Percentiles rank a stretch among this genome's conserved stretches.
Conservation (phyloP, 2,797 vertebrate genomes). For the Spheniscus humboldti region DNA sequence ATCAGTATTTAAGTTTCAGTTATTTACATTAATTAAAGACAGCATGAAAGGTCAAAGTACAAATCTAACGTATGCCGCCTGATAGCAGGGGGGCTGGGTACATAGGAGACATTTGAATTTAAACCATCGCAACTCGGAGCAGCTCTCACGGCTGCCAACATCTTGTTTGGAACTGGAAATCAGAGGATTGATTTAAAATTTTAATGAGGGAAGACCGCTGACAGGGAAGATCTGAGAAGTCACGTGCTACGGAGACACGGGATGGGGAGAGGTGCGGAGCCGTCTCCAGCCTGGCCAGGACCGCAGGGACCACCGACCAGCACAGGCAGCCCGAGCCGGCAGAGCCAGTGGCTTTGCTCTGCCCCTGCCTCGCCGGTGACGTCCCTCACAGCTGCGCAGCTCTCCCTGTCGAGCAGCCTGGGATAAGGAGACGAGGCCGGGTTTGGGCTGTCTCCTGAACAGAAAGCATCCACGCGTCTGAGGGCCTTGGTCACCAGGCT, state of each 20-base stretch:
- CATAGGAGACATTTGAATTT: neutral
- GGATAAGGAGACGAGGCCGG: neutral
- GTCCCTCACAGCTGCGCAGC: accelerated
- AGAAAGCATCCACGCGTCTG: accelerated
- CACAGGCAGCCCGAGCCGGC: neutral
- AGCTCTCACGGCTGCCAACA: neutral
- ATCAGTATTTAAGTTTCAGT: constrained; percentile 33
- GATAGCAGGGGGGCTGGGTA: accelerated
- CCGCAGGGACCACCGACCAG: accelerated
- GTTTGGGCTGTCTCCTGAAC: neutral
- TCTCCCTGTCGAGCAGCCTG: accelerated
- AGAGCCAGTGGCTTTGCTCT: accelerated
- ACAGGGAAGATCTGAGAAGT: neutral
- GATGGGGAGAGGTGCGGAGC: neutral
- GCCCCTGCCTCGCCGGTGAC: accelerated
- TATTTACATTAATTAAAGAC: neutral
- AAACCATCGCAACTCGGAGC: neutral
- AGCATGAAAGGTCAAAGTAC: neutral
- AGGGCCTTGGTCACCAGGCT: accelerated
- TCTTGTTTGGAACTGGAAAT: neutral
- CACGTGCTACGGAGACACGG: accelerated
- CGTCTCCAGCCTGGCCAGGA: neutral
- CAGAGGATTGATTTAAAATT: neutral
- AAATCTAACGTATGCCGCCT: accelerated
- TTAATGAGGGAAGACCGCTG: neutral